Base-by-base conservation (phyloP, 2,113 vertebrate genomes). In the Willisornis vidua region DNA sequence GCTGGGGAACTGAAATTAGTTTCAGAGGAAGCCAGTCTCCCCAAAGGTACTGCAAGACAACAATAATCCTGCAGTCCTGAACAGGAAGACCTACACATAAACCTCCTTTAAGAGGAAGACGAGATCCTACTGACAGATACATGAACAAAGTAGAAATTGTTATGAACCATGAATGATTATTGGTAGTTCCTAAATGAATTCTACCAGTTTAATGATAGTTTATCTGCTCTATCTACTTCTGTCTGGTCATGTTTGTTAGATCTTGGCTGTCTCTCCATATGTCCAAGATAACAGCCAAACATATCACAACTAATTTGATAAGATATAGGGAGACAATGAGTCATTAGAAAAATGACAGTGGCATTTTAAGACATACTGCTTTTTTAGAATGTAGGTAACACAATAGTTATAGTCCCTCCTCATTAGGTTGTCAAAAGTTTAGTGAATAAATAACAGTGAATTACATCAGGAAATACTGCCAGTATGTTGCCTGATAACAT, bases 201-300 rank as follows among this genome's bases (percentile, higher is more conserved):
- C 11, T 33, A 46, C 7, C 55, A 19, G 46, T 37, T 49, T 63
- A 63, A 70, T 46, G 7, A 55, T 31, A 45, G 3, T 33, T 74
- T 68, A 29, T 79, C 45, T 78, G 16, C 24, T 58, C 6, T 55
- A 26, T 51, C 12, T 76, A 17, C 22, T 91, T 77, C 20, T 84
- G 6, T 25, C 46, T 71, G 33, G 11, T 71, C 14, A 14, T 7
- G 0, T 68, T 35, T 2, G 0, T 59, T 62, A n/a, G 11, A 45
- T 41, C 33, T 62, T 79, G 17, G 6, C 8, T 51, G 14, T 39
- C 39, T 82, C 82, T 54, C 13, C 22, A 37, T 18, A 6, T 18
- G 26, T 43, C 37, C n/a, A 51, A 54, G 20, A 12, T 41, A 91
- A 45, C 16, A 81, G 15, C 6, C 26, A 85, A 54, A 12, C 4